Conservation (phyloP, 2,113 vertebrate genomes). For the Peromyscus polionotus region DNA sequence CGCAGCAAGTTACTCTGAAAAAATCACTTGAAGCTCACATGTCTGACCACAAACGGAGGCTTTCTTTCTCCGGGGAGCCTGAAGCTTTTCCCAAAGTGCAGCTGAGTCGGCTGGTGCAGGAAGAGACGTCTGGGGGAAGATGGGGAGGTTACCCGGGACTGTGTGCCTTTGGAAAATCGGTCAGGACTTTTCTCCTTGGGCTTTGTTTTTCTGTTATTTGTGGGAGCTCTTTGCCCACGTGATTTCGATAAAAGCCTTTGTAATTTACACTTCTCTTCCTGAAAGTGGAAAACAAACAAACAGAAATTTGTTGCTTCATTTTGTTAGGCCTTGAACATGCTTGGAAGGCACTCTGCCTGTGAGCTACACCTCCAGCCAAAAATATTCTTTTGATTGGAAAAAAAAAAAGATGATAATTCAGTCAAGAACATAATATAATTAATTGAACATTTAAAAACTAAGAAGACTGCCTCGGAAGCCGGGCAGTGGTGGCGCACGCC, state of each 20-base stretch:
- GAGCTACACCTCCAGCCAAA: background rate
- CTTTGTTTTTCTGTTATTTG: conserved; percentile 32
- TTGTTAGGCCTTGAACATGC: background rate
- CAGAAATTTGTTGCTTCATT: background rate
- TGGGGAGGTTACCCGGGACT: conserved; percentile 79
- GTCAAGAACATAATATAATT: conserved; percentile 23
- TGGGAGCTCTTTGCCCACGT: conserved; percentile 53
- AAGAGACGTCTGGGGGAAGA: conserved; percentile 27
- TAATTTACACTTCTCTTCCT: conserved; percentile 68
- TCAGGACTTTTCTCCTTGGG: conserved; percentile 12
- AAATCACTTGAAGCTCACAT: conserved; percentile 75
- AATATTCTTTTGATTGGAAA: background rate
- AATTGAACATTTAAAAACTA: conserved; percentile 18
- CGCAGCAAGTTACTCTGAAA: conserved; percentile 31
- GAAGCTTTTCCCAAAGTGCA: conserved; percentile 67
- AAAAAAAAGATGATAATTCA: background rate
- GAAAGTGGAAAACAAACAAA: conserved; percentile 28
- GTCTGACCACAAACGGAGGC: conserved; percentile 82
- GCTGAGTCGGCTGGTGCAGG: conserved; percentile 56
- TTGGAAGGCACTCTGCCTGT: background rate
- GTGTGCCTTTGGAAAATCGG: conserved; percentile 17
- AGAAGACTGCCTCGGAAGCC: background rate
- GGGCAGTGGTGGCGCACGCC: too few relatives aligned
- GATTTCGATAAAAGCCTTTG: conserved; percentile 72
- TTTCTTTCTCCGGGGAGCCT: conserved; percentile 58